Percentiles rank a stretch among this genome's conserved stretches.
Evolutionary conservation across 2,113 vertebrate species (phyloP).

Genomic region (Callopanchax toddi): DNA sequence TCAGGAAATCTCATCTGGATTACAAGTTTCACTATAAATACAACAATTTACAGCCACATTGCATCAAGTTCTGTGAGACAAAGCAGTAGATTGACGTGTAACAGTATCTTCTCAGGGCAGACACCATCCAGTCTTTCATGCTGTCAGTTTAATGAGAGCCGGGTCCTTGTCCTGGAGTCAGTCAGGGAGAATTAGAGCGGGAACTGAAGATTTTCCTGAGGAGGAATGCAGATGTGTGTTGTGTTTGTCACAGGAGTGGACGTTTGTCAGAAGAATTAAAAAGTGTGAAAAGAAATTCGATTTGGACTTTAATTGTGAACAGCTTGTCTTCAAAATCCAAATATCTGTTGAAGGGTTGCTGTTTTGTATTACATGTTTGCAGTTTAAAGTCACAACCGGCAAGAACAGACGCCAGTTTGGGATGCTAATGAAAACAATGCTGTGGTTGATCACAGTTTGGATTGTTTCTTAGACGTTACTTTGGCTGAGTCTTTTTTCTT

Average conservation of each 20-base stretch:
- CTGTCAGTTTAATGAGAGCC: conserved; percentile 35
- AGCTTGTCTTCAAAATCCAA: conserved; percentile 48
- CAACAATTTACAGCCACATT: conserved; percentile 29
- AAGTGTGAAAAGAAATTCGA: conserved; percentile 52
- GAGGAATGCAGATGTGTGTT: conserved; percentile 36
- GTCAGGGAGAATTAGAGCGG: conserved; percentile 24
- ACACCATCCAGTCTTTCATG: conserved; percentile 39
- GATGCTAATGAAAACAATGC: neutral
- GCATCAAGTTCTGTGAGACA: conserved; percentile 44
- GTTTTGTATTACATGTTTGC: neutral
- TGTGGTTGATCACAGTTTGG: neutral
- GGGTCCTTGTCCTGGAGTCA: conserved; percentile 38
- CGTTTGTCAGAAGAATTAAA: conserved; percentile 64
- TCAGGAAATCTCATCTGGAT: conserved; percentile 37
- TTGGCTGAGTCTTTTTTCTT: neutral
- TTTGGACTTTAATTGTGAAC: conserved; percentile 42
- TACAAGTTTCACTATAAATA: conserved; percentile 15
- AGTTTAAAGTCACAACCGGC: neutral
- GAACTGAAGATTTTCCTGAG: conserved; percentile 32
- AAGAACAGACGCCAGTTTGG: neutral
- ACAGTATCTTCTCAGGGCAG: conserved; percentile 33
- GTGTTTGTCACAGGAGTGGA: conserved; percentile 46
- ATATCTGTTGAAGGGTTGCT: neutral
- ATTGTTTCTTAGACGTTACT: neutral
- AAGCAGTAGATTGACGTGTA: conserved; percentile 31